Percentiles rank a stretch among this genome's conserved stretches.
Evolutionary conservation across 2,888 invertebrate genomes (phyloP).

Genomic region (Apoderus coryli): DNA sequence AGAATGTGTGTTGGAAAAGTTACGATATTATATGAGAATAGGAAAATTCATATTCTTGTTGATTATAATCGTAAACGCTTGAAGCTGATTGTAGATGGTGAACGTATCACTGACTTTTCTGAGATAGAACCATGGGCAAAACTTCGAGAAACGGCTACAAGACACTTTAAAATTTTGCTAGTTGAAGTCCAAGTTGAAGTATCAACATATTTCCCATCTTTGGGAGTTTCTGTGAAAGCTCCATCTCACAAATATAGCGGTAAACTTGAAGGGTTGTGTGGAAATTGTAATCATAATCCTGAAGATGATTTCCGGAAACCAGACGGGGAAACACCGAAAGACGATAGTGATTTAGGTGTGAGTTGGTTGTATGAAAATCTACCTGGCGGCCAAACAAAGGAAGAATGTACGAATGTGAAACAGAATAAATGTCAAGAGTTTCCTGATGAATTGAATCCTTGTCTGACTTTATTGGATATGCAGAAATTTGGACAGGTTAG

Average conservation of each 20-base stretch:
- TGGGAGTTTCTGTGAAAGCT: constrained; percentile 41
- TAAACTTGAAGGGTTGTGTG: constrained; percentile 67
- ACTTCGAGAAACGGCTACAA: constrained; percentile 40
- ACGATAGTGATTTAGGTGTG: constrained; percentile 37
- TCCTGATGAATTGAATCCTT: constrained; percentile 50
- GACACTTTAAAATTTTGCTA: constrained; percentile 47
- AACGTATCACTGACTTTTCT: constrained; percentile 25
- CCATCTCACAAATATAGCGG: constrained; percentile 61
- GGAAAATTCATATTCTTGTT: constrained; percentile 33
- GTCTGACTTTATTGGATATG: constrained; percentile 44
- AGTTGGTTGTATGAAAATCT: constrained; percentile 39
- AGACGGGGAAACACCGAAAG: constrained; percentile 38
- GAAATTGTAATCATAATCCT: constrained; percentile 50
- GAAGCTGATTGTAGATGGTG: constrained; percentile 37
- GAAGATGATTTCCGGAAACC: constrained; percentile 41
- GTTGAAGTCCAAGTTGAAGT: constrained; percentile 58
- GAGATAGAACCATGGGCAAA: constrained; percentile 45
- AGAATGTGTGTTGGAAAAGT: constrained; percentile 53
- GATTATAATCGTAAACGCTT: constrained; percentile 23
- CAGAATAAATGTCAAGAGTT: constrained; percentile 32
- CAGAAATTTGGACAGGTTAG: constrained; percentile 39
- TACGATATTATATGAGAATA: constrained; percentile 49
- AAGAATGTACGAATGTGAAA: constrained; percentile 28
- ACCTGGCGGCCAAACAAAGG: constrained; percentile 29
- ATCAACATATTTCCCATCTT: constrained; percentile 33